Base-by-base conservation (phyloP, 2,888 invertebrate genomes). In the Plemyria rubiginata region DNA sequence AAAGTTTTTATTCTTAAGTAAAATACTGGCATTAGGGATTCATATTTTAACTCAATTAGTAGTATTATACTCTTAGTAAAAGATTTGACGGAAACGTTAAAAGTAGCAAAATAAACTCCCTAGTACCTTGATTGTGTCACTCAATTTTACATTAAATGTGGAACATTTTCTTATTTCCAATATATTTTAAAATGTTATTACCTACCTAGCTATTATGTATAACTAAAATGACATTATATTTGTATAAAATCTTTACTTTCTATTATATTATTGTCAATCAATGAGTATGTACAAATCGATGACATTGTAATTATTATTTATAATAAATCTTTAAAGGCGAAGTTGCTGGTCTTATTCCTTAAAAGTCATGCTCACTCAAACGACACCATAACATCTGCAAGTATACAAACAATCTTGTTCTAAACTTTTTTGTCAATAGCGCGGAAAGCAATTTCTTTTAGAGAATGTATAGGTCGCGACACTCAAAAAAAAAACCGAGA, bases 171-270 rank as follows among this genome's bases (percentile, higher is more conserved):
- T 82, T 82, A 81, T 88, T 87, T 84, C 77, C 79, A 82, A 82
- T 82, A 81, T 82, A 83, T 80, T 76, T 78, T 75, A 81, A 76
- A 80, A 73, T 81, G 74, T 79, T 73, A 71, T 71, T 68, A 68
- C 71, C 67, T 77, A 82, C 77, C 79, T 86, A 82, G 73, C 72
- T 73, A 75, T 73, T 86, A 82, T 83, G 80, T 84, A 77, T 84
- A 86, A 83, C 74, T 83, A 80, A 87, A 89, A 88, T 89, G 85
- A 90, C 88, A 89, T 88, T 88, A 88, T 88, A 90, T 90, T 88
- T 91, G 87, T 90, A 90, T 87, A 87, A 88, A 90, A 87, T 85
- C 84, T 86, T 88, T 88, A 88, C 87, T 88, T 89, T 88, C 86
- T 87, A 87, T 86, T 86, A 81, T 70, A 79, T 85, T 80, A 87